phyloP scores from a whole-genome alignment of 2,113 vertebrate species.

The Podocnemis expansa region DNA sequence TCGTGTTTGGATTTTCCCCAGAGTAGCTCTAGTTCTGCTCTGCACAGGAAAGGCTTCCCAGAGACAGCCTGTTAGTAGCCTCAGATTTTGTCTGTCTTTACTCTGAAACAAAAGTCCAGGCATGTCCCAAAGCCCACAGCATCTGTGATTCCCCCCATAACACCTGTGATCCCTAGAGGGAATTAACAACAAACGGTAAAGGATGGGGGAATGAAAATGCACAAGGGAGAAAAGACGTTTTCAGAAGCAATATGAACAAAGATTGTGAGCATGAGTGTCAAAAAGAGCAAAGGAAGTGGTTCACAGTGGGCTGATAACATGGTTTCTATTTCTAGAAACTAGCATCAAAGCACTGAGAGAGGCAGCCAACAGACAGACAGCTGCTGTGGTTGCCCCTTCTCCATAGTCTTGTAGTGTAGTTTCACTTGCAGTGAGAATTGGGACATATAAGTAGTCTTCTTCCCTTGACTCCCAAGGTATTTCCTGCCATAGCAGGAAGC shows the following conservation, averaged over 20 bases:
- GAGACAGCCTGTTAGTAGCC: not conserved
- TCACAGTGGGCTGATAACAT: not conserved
- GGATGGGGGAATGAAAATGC: not conserved
- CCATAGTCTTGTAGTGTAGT: not conserved
- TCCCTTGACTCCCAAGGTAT: not conserved
- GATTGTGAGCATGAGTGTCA: not conserved
- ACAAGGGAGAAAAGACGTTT: not conserved
- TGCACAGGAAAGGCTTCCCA: not conserved
- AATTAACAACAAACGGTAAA: not conserved
- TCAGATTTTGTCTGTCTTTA: not conserved
- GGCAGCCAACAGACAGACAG: not conserved
- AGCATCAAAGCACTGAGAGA: not conserved
- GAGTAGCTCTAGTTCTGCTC: not conserved
- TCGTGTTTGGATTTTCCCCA: accelerated
- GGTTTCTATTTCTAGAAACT: not conserved
- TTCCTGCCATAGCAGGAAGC: not conserved
- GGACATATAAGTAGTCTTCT: not conserved
- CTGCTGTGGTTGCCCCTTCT: not conserved
- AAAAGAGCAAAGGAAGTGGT: not conserved
- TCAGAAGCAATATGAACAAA: not conserved
- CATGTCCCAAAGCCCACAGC: not conserved
- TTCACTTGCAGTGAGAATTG: not conserved
- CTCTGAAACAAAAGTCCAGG: not conserved
- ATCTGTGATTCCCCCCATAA: not conserved
- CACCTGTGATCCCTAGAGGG: not conserved